These are phyloP conservation scores for Chloroceryle amazona DNA, from an alignment of 2,797 vertebrate species.

Conservation along the genomic window DNA sequence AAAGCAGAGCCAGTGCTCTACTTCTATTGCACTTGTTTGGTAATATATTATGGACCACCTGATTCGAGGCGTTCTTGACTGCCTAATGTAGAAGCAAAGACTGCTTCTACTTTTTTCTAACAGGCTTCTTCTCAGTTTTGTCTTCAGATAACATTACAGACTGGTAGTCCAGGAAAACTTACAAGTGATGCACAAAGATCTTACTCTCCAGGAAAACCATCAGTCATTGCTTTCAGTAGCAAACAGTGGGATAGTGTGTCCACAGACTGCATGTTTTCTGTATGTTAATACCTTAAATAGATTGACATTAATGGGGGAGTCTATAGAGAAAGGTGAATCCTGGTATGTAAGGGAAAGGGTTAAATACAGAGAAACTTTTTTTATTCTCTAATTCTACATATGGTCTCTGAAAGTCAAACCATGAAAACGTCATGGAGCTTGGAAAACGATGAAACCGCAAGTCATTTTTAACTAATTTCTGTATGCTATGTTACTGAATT, in stretches of 20 bases:
- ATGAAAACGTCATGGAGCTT: background rate
- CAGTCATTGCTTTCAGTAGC: background rate
- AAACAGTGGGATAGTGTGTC: background rate
- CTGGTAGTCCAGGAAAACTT: background rate
- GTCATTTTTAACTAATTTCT: slow-evolving; percentile 63
- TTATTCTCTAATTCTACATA: background rate
- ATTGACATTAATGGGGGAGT: background rate
- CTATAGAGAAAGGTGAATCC: background rate
- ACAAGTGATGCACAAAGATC: background rate
- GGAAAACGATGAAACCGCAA: slow-evolving; percentile 49
- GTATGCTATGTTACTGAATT: slow-evolving; percentile 28
- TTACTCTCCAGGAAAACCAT: background rate
- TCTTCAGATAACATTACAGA: background rate
- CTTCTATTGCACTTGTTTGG: background rate
- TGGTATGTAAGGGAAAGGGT: background rate
- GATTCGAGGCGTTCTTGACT: background rate
- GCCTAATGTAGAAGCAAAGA: background rate
- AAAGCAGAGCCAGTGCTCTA: background rate
- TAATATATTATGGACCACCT: background rate
- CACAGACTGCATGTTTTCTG: background rate
- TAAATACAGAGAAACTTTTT: background rate
- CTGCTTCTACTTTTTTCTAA: background rate
- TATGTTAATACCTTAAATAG: background rate
- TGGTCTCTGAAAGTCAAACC: slow-evolving; percentile 49
- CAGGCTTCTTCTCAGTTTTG: background rate